A percentile compares a stretch with the other conserved stretches of the same genome.
phyloP scores from a whole-genome alignment of 2,113 vertebrate genomes.

The Chaetura pelagica region DNA sequence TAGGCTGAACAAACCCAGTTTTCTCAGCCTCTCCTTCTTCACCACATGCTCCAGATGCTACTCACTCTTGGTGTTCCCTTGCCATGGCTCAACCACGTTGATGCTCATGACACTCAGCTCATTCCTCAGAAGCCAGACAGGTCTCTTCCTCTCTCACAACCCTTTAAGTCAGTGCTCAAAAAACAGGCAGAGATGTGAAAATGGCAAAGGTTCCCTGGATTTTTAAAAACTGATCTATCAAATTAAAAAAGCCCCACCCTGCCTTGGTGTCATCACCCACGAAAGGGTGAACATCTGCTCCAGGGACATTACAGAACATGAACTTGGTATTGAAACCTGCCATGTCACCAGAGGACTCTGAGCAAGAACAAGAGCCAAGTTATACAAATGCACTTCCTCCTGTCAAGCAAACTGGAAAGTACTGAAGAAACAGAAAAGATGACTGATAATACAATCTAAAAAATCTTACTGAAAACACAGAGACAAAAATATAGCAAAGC shows the following conservation, averaged over 20 bases:
- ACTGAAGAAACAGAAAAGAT: neutral
- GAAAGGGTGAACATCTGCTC: neutral
- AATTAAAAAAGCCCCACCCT: neutral
- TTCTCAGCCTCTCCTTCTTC: too few species aligned
- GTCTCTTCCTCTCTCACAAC: neutral
- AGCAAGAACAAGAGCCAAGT: neutral
- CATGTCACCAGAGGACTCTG: neutral
- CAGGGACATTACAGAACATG: neutral
- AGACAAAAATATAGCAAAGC: neutral
- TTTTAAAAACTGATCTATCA: neutral
- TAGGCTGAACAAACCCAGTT: neutral
- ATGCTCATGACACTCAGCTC: neutral
- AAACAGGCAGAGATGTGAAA: neutral
- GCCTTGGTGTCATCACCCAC: neutral
- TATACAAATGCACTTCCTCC: neutral
- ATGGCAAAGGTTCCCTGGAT: neutral
- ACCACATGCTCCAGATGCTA: too few species aligned
- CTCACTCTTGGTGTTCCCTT: too few species aligned
- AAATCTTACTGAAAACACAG: neutral
- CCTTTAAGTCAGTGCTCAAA: neutral
- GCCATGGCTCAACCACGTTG: neutral
- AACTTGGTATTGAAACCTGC: neutral
- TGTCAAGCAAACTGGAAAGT: conserved; percentile 29
- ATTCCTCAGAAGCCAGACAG: neutral
- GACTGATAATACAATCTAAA: neutral